A percentile compares a stretch with the other conserved stretches of the same genome.
phyloP scores from a whole-genome alignment of 1,140 invertebrate species.

The Asbolus verrucosus region DNA sequence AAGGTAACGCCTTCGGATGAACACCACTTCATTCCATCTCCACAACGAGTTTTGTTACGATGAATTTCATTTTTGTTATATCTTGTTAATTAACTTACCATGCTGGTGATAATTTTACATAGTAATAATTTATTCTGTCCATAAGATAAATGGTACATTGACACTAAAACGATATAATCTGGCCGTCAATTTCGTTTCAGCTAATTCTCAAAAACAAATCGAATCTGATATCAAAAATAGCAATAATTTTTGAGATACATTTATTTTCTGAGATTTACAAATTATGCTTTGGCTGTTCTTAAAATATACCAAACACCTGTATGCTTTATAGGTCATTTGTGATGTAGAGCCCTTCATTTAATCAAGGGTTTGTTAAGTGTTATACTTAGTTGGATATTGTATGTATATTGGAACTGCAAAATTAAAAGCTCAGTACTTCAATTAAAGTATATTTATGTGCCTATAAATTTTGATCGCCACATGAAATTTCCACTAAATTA shows the following conservation, averaged over 20 bases:
- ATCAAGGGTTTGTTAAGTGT: too few species aligned
- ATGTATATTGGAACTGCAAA: too few species aligned
- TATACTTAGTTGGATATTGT: too few species aligned
- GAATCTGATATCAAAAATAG: slow-evolving; percentile 11
- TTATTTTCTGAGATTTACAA: slow-evolving; percentile 16
- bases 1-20: slow-evolving; percentile 26
- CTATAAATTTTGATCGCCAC: slow-evolving; percentile 2
- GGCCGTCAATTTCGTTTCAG: background rate
- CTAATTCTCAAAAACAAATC: background rate
- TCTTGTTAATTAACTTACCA: background rate
- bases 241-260: slow-evolving; percentile 22
- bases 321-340: too few species aligned
- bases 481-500: slow-evolving; percentile 24
- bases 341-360: too few species aligned
- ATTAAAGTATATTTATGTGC: background rate
- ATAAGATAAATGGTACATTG: too few species aligned
- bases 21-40: slow-evolving; percentile 35
- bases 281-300: too few species aligned
- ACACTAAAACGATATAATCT: too few species aligned
- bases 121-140: too few species aligned
- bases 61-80: background rate
- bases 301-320: too few species aligned
- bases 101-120: background rate
- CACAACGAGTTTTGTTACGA: slow-evolving; percentile 30
- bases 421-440: background rate